Evolutionary conservation across 2,888 invertebrate genomes (phyloP), one percentile per base, ranked within the genome.

Genomic region (Nomada hirtipes): DNA sequence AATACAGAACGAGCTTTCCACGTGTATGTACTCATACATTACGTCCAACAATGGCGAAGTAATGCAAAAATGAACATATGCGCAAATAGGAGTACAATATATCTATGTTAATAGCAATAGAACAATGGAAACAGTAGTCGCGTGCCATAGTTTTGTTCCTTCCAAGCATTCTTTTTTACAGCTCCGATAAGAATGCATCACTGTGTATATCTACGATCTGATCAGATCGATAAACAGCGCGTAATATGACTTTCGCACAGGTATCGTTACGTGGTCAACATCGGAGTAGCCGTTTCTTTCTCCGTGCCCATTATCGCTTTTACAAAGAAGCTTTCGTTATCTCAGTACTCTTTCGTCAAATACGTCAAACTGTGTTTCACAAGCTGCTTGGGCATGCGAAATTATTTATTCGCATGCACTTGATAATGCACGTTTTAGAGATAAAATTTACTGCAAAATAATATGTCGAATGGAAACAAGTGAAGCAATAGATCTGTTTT

Each of bases 211-310:
- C 59, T 68, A 42, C 52, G 36, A 79, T 70, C 36, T 26, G 63
- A 59, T 57, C 65, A 72, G 73, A 71, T 78, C 83, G 75, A 83
- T 72, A 82, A 64, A n/a, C 26, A 71, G 59, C 63, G 18, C 47
- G 47, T 50, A 26, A 53, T 26, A 55, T 23, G 61, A 78, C 69
- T 76, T 76, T 72, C 60, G 60, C 52, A 7, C 15, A n/a, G 76
- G 29, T 57, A 47, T 57, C 57, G 26, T 23, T 57, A 57, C 1
- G 13, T 26, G 11, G 47, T 1, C 36, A 36, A 36, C 36, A 7
- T 36, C 36, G 36, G 36, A 36, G 0, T 36, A 36, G 36, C 36
- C 4, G 36, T 7, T 36, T 36, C 36, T 36, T 36, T 36, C 36
- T 36, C 36, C 36, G 36, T 36, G 36, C 36, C 15, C 18, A 50